A percentile compares a stretch with the other conserved stretches of the same genome.
Conservation (phyloP, 2,113 vertebrate genomes). For the Ceyx cyanopectus region DNA sequence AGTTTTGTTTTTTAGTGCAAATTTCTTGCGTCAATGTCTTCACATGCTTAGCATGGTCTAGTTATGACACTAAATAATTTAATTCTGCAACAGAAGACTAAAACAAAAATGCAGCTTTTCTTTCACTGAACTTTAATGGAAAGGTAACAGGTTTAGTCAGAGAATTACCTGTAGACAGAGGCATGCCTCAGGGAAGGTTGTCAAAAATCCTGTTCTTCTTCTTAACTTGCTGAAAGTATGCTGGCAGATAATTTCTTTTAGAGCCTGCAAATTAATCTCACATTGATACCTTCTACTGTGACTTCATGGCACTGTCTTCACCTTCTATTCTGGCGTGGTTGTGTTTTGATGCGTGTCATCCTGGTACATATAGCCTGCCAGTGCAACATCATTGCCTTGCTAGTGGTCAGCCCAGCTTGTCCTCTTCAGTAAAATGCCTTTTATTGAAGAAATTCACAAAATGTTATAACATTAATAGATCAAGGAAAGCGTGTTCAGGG, state of each 20-base stretch:
- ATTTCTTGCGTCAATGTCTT: neutral
- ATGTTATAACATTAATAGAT: neutral
- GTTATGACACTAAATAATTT: neutral
- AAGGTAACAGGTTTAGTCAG: neutral
- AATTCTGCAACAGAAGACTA: neutral
- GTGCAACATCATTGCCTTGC: neutral
- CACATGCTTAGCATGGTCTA: neutral
- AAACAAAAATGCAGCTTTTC: neutral
- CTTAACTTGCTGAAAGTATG: neutral
- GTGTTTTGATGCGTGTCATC: neutral
- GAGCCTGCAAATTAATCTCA: neutral
- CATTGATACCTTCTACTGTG: neutral
- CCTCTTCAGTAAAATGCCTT: neutral
- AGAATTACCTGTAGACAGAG: slow-evolving; percentile 9
- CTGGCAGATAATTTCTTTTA: neutral
- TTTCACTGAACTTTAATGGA: neutral
- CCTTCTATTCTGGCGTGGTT: neutral
- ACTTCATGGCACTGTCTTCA: neutral
- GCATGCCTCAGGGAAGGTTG: slow-evolving; percentile 1
- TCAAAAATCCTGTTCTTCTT: neutral
- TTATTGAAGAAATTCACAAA: neutral
- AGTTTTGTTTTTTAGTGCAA: neutral
- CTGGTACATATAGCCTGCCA: neutral
- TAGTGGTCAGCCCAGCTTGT: neutral
- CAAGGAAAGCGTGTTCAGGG: neutral